Conservation (phyloP, 2,888 invertebrate genomes). For the Spilosoma lubricipeda region DNA sequence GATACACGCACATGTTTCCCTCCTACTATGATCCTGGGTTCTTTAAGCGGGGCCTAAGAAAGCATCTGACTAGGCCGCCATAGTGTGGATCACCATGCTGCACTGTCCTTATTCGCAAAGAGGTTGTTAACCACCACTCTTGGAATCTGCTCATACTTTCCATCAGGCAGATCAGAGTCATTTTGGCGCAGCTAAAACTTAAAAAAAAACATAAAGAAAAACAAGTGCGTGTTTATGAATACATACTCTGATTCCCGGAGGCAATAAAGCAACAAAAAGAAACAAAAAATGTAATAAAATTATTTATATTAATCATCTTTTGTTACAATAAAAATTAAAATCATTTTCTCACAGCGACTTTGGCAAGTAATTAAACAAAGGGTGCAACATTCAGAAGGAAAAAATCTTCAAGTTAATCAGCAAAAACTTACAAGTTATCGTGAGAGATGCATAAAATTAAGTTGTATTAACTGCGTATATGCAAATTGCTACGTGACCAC, state of each 20-base stretch:
- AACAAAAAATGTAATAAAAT: neutral
- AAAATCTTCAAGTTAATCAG: conserved; percentile 46
- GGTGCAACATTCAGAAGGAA: conserved; percentile 34
- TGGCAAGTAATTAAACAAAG: conserved; percentile 44
- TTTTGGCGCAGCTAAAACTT: no score
- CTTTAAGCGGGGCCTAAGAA: no score
- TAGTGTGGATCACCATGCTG: no score
- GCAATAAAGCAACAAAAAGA: neutral
- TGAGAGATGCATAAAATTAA: conserved; percentile 80
- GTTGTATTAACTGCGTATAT: conserved; percentile 63
- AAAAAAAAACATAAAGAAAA: neutral
- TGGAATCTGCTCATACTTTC: no score
- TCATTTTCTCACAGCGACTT: conserved; percentile 36
- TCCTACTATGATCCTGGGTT: no score
- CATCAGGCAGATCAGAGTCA: no score
- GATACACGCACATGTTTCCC: no score
- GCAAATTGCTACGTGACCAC: conserved; percentile 79
- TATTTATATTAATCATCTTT: neutral
- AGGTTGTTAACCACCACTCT: no score
- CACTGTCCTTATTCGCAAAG: no score
- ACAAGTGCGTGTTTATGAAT: neutral
- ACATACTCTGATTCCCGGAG: neutral
- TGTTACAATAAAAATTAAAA: neutral
- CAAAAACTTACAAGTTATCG: conserved; percentile 65
- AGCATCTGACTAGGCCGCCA: no score